A percentile compares a stretch with the other conserved stretches of the same genome.
Evolutionary conservation across 2,888 invertebrate genomes (phyloP).

Genomic region (Drosophila antonietae): DNA sequence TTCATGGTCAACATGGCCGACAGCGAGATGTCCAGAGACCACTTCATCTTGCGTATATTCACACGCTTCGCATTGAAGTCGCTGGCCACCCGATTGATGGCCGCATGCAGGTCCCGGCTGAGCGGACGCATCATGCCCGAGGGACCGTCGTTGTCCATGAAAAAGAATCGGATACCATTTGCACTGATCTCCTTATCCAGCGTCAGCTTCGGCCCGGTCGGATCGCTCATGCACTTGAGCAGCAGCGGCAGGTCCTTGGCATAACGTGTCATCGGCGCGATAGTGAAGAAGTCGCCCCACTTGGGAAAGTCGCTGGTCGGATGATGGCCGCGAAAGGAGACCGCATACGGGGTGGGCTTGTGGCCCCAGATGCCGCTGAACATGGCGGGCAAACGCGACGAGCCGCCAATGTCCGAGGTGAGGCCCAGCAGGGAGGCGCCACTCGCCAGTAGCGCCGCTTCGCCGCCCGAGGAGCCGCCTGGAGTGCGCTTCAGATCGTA

Average conservation of each 20-base stretch:
- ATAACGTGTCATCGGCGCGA: conserved; percentile 95
- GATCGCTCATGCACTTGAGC: conserved; percentile 88
- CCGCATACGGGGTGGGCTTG: conserved; percentile 90
- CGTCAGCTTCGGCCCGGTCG: conserved; percentile 85
- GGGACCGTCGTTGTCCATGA: conserved; percentile 91
- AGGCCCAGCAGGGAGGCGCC: conserved; percentile 93
- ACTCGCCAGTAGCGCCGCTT: conserved; percentile 91
- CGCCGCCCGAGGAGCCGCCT: conserved; percentile 97
- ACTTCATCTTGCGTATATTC: conserved; percentile 88
- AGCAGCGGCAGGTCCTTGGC: conserved; percentile 92
- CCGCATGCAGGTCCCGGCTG: conserved; percentile 82
- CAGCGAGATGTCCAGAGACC: conserved; percentile 87
- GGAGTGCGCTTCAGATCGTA: conserved; percentile 92
- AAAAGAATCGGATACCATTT: conserved; percentile 90
- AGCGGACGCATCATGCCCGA: conserved; percentile 86
- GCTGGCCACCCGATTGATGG: conserved; percentile 83
- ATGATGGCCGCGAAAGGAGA: conserved; percentile 89
- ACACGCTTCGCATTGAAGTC: conserved; percentile 86
- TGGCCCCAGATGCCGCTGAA: conserved; percentile 98
- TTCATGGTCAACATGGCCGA: conserved; percentile 87
- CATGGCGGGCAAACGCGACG: conserved; percentile 94
- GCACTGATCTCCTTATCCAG: conserved; percentile 85
- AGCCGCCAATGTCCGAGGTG: conserved; percentile 96
- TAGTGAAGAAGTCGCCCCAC: conserved; percentile 90
- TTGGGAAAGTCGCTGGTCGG: conserved; percentile 87